Conservation (phyloP, 92 coral and sea anemone species). For the Siderastrea radians region DNA sequence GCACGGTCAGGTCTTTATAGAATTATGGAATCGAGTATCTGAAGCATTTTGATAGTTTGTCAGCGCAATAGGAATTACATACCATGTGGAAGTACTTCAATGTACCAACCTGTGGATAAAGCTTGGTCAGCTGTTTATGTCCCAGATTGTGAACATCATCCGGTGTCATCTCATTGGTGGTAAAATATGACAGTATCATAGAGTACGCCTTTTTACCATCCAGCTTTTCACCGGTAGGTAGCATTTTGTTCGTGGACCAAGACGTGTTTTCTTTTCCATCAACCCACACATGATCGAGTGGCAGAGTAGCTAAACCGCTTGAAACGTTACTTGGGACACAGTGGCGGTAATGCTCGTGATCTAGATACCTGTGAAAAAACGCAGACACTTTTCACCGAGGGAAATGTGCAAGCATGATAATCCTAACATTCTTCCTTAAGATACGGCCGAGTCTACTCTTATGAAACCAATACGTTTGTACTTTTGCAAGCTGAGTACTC, state of each 20-base stretch:
- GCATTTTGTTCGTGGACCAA: conserved; percentile 78
- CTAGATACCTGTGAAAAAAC: conserved; percentile 69
- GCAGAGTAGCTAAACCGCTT: conserved; percentile 69
- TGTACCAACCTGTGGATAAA: conserved; percentile 83
- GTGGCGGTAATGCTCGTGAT: conserved; percentile 78
- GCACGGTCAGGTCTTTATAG: no score
- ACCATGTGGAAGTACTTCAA: background rate
- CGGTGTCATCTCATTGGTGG: no score
- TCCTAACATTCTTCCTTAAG: no score
- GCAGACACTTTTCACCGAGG: no score
- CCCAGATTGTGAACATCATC: conserved; percentile 47
- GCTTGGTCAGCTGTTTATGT: conserved; percentile 56
- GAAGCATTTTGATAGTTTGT: no score
- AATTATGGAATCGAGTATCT: no score
- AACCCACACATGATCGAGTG: no score
- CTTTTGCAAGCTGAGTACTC: no score
- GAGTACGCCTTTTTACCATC: conserved; percentile 78
- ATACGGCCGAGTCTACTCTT: no score
- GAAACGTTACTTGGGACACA: conserved; percentile 91
- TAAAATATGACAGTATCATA: background rate
- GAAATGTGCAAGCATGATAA: no score
- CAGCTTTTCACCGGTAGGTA: conserved; percentile 82
- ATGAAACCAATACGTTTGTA: no score
- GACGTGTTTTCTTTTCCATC: background rate
- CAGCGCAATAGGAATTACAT: no score